A percentile compares a stretch with the other conserved stretches of the same genome.
Evolutionary conservation across 2,113 vertebrate genomes (phyloP).

Genomic region (Brevimyrus niger): DNA sequence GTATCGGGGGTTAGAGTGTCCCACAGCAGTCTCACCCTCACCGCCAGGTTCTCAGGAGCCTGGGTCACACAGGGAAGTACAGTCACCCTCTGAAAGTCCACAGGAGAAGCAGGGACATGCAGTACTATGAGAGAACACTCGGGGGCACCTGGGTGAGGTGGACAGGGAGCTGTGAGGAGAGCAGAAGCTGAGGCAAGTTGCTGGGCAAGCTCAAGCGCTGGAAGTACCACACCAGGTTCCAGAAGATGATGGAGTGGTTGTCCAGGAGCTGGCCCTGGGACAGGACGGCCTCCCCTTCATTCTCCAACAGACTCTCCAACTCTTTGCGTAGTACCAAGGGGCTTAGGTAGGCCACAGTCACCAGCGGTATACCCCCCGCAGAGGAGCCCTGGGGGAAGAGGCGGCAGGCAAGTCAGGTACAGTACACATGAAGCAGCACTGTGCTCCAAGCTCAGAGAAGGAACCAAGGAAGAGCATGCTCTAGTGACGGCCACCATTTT

Average conservation of each 20-base stretch:
- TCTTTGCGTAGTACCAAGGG: constrained; percentile 87
- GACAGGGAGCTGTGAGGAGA: constrained; percentile 57
- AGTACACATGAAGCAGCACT: background rate
- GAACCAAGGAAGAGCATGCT: background rate
- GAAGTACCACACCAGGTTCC: constrained; percentile 95
- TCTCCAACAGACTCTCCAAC: constrained; percentile 85
- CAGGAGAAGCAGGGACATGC: background rate
- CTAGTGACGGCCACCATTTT: too few relatives aligned
- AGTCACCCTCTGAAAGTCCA: background rate
- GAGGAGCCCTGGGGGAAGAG: constrained; percentile 28
- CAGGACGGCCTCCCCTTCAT: constrained; percentile 79
- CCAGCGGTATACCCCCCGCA: constrained; percentile 40
- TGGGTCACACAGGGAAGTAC: background rate
- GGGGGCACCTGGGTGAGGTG: background rate
- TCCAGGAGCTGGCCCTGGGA: constrained; percentile 73
- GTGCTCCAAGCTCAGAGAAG: background rate
- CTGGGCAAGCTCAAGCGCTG: constrained; percentile 73
- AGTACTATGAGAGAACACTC: background rate
- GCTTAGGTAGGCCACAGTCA: constrained; percentile 82
- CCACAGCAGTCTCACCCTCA: constrained; percentile 77
- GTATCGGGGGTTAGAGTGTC: constrained; percentile 76
- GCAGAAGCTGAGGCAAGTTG: constrained; percentile 74
- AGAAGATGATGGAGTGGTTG: constrained; percentile 86
- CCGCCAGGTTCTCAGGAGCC: constrained; percentile 36
- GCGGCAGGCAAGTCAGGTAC: background rate